Percentiles rank a stretch among this genome's conserved stretches.
These are phyloP conservation scores for Drosophila neotestacea DNA, from an alignment of 2,888 invertebrate genomes.

Conservation along the genomic window DNA sequence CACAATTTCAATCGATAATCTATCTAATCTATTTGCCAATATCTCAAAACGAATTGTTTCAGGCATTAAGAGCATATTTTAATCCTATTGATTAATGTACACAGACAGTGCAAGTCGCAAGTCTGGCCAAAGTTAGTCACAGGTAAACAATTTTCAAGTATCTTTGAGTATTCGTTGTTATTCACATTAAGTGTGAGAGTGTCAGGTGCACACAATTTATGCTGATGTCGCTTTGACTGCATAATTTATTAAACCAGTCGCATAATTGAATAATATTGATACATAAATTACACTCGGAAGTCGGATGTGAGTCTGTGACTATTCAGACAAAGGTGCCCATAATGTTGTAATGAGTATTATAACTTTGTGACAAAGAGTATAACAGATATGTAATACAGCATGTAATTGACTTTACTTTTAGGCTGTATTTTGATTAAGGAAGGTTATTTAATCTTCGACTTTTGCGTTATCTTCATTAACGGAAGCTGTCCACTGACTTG, in stretches of 20 bases:
- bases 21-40: background rate
- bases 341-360: slow-evolving; percentile 3
- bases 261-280: slow-evolving; percentile 23
- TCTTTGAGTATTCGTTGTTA: slow-evolving; percentile 14
- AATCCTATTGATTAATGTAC: slow-evolving; percentile 51
- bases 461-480: slow-evolving; percentile 13
- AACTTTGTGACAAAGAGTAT: background rate
- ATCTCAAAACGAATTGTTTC: slow-evolving; percentile 1
- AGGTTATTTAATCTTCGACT: background rate
- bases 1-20: slow-evolving; percentile 2
- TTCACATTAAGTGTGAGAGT: slow-evolving; percentile 11
- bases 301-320: slow-evolving; percentile 35
- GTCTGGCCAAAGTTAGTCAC: slow-evolving; percentile 17
- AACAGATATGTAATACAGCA: background rate
- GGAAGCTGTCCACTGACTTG: slow-evolving; percentile 26
- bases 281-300: slow-evolving; percentile 59
- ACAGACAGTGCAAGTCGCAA: slow-evolving; percentile 14
- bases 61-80: slow-evolving; percentile 12
- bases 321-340: slow-evolving; percentile 2
- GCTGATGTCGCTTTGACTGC: slow-evolving; percentile 22
- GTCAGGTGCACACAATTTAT: slow-evolving; percentile 40
- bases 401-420: background rate
- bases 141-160: slow-evolving; percentile 23
- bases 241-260: slow-evolving; percentile 41
- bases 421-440: background rate